phyloP scores from a whole-genome alignment of 2,888 invertebrate species.

The Drosophila borborema region DNA sequence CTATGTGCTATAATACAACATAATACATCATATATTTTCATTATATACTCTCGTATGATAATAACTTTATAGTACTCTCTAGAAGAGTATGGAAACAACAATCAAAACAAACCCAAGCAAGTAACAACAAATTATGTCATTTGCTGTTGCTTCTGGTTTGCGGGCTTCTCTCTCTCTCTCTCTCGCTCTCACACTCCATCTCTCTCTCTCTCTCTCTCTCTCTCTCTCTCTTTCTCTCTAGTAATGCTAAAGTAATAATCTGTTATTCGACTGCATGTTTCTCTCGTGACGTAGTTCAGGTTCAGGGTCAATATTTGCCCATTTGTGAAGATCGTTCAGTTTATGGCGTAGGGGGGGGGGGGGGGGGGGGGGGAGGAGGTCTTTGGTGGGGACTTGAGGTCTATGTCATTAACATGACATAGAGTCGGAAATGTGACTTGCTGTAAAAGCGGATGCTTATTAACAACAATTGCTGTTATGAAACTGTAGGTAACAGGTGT shows the following conservation, averaged over 20 bases:
- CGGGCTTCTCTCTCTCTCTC: not conserved
- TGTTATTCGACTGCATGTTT: conserved; percentile 32
- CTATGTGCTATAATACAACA: no score
- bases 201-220: not conserved
- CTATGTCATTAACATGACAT: conserved; percentile 64
- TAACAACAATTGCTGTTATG: conserved; percentile 1
- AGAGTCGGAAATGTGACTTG: conserved; percentile 38
- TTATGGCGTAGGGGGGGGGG: not conserved
- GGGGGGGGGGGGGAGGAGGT: not conserved
- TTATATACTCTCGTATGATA: not conserved
- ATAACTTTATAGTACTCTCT: not conserved
- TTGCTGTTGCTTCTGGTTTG: conserved; percentile 21
- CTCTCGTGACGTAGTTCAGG: conserved; percentile 47
- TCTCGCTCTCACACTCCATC: not conserved
- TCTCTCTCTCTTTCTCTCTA: not conserved
- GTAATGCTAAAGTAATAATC: conserved; percentile 59
- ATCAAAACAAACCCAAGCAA: conserved; percentile 27
- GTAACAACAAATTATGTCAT: conserved; percentile 75
- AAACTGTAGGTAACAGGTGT: conserved; percentile 16
- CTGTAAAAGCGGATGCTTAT: conserved; percentile 64
- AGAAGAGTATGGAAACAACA: not conserved
- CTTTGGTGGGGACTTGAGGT: not conserved
- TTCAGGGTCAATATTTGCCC: conserved; percentile 56
- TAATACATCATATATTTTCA: no score
- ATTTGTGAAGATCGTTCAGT: conserved; percentile 40